These are phyloP conservation scores for Hemicentrotus pulcherrimus DNA, from an alignment of 35 echinoderm and acorn worm species.

Conservation along the genomic window DNA sequence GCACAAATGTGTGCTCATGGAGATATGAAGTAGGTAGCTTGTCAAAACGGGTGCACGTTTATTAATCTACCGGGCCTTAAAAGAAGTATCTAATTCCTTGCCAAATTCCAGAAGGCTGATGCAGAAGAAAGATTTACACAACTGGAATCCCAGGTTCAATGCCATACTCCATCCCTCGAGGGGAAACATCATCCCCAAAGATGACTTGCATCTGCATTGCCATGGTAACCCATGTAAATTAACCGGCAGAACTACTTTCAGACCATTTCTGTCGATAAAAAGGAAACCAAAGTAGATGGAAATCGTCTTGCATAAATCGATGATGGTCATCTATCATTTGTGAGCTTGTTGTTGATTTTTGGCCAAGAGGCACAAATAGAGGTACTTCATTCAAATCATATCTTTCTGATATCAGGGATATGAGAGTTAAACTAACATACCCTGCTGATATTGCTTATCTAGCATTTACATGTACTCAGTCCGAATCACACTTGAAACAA, in stretches of 20 bases:
- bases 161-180: slow-evolving; percentile 26
- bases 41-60: neutral
- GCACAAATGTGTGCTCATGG: neutral
- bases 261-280: neutral
- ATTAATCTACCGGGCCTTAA: neutral
- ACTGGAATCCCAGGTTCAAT: slow-evolving; percentile 30
- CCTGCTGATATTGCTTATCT: too few species aligned
- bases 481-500: too few species aligned
- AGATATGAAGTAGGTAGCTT: neutral
- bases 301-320: slow-evolving; percentile 12
- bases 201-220: slow-evolving; percentile 38
- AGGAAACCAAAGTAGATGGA: neutral
- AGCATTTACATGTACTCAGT: too few species aligned
- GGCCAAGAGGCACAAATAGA: neutral
- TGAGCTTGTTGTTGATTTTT: slow-evolving; percentile 8
- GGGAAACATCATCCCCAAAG: slow-evolving; percentile 12
- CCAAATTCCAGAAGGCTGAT: neutral
- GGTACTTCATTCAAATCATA: neutral
- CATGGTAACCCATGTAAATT: slow-evolving; percentile 40
- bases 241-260: neutral
- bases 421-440: too few species aligned
- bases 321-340: slow-evolving; percentile 3
- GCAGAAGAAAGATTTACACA: slow-evolving; percentile 18
- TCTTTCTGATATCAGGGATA: too few species aligned
- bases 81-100: slow-evolving; percentile 4